Evolutionary conservation across 2,888 invertebrate genomes (phyloP).

Genomic region (Ennomos quercinarius): DNA sequence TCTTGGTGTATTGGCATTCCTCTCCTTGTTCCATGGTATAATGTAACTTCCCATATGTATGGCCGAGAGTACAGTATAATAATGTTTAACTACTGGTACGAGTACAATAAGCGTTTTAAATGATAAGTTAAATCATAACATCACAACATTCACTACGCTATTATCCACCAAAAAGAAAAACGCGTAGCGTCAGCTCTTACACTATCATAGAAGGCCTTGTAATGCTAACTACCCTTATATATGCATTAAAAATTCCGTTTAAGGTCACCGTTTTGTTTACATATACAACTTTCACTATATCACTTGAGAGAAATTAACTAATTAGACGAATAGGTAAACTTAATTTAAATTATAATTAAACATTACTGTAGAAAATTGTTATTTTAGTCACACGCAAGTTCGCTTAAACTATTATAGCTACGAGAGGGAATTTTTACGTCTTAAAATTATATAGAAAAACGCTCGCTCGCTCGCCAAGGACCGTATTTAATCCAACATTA

Average conservation of each 20-base stretch:
- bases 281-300: conserved; percentile 76
- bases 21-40: too few species aligned
- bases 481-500: too few species aligned
- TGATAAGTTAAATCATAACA: conserved; percentile 58
- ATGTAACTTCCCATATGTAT: conserved; percentile 63
- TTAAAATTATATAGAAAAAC: conserved; percentile 35
- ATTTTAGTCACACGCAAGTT: conserved; percentile 77
- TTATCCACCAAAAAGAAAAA: conserved; percentile 59
- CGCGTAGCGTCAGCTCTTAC: conserved; percentile 67
- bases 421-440: conserved; percentile 67
- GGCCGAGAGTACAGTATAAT: conserved; percentile 59
- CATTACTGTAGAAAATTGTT: conserved; percentile 78
- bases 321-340: conserved; percentile 66
- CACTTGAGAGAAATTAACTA: conserved; percentile 80
- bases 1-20: too few species aligned
- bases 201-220: conserved; percentile 79
- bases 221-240: conserved; percentile 79
- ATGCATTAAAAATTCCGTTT: conserved; percentile 81
- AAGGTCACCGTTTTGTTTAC: conserved; percentile 80
- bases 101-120: conserved; percentile 53
- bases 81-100: conserved; percentile 51
- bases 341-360: conserved; percentile 52
- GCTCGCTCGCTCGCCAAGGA: conserved; percentile 18
- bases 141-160: conserved; percentile 69
- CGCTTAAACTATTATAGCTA: conserved; percentile 72